Conservation (phyloP, 2,113 vertebrate species). For the Daubentonia madagascariensis region DNA sequence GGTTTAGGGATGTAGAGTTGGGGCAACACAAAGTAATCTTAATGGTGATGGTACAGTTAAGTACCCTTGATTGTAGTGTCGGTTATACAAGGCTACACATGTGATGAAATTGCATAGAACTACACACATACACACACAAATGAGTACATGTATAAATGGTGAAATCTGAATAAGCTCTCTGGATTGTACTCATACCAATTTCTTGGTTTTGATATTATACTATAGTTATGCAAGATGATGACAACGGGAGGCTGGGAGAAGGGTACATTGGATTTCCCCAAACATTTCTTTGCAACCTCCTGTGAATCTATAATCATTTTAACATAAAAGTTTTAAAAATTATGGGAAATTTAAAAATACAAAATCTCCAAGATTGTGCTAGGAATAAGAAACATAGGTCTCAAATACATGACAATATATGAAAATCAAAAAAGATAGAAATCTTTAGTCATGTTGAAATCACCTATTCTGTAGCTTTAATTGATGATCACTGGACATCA, state of each 20-base stretch:
- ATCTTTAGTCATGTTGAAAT: not conserved
- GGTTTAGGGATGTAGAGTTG: not conserved
- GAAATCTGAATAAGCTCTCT: not conserved
- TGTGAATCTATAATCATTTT: not conserved
- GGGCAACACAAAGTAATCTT: not conserved
- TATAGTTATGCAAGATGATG: not conserved
- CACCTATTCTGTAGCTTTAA: not conserved
- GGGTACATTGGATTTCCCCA: not conserved
- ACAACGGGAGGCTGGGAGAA: not conserved
- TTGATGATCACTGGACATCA: not conserved
- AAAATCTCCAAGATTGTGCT: not conserved
- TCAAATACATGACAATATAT: not conserved
- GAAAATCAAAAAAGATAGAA: not conserved
- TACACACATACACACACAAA: not conserved
- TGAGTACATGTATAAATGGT: not conserved
- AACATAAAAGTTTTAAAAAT: not conserved
- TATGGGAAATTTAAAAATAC: not conserved
- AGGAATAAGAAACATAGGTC: not conserved
- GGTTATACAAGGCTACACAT: not conserved
- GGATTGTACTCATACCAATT: not conserved
- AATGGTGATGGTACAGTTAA: not conserved
- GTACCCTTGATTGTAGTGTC: not conserved
- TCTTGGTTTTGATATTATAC: not conserved
- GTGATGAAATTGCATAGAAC: not conserved
- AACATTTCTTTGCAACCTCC: not conserved